A percentile compares a stretch with the other conserved stretches of the same genome.
These are phyloP conservation scores for Diceros bicornis DNA, from an alignment of 2,797 vertebrate species.

Conservation along the genomic window DNA sequence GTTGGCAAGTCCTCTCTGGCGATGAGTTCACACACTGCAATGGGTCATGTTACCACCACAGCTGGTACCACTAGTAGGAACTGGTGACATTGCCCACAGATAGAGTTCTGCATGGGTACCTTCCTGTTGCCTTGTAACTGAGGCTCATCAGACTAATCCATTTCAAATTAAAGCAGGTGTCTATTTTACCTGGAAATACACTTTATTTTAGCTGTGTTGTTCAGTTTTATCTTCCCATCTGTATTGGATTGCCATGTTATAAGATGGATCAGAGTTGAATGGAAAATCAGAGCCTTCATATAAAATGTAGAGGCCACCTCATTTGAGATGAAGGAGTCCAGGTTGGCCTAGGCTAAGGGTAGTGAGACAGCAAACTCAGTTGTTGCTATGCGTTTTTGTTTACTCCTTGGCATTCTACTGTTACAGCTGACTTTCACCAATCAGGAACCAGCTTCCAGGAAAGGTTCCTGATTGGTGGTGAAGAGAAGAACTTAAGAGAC, in stretches of 20 bases:
- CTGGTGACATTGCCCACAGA: neutral
- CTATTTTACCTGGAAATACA: slow-evolving; percentile 67
- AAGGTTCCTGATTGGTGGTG: slow-evolving; percentile 61
- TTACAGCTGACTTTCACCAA: slow-evolving; percentile 41
- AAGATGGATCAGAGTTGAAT: slow-evolving; percentile 15
- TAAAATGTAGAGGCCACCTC: slow-evolving; percentile 63
- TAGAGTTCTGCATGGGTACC: neutral
- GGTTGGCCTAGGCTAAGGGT: slow-evolving; percentile 40
- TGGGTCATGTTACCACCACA: neutral
- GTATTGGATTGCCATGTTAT: slow-evolving; percentile 58
- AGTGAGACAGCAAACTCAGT: slow-evolving; percentile 35
- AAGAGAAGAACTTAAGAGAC: slow-evolving; percentile 3
- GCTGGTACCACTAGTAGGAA: neutral
- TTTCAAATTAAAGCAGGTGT: neutral
- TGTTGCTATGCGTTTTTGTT: slow-evolving; percentile 74
- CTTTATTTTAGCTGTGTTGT: slow-evolving; percentile 65
- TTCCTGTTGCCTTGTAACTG: neutral
- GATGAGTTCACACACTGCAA: neutral
- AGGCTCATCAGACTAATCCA: neutral
- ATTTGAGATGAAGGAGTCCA: slow-evolving; percentile 67
- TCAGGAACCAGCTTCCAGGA: slow-evolving; percentile 36
- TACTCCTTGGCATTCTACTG: slow-evolving; percentile 60
- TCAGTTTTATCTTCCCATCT: slow-evolving; percentile 67
- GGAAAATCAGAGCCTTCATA: slow-evolving; percentile 66
- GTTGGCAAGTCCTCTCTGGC: neutral